Percentiles rank a stretch among this genome's conserved stretches.
Conservation (phyloP, 2,888 invertebrate genomes). For the Leptopilina drosophilae region DNA sequence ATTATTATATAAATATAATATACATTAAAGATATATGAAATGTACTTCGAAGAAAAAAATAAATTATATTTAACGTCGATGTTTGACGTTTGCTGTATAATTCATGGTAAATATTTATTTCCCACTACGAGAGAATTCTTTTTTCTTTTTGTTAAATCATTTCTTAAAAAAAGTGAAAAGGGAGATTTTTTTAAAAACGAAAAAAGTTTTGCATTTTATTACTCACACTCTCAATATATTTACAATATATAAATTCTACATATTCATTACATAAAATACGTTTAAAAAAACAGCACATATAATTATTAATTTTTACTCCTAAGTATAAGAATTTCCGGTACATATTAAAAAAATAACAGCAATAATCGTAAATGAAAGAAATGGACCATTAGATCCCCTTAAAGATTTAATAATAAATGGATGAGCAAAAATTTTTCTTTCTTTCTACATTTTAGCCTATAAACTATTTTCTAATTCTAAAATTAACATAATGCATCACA, state of each 20-base stretch:
- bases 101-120: not conserved
- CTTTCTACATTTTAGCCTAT: not conserved
- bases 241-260: slow-evolving; percentile 23
- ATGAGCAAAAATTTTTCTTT: no score
- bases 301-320: no score
- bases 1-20: slow-evolving; percentile 48
- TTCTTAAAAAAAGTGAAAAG: no score
- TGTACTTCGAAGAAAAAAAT: slow-evolving; percentile 20
- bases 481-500: not conserved
- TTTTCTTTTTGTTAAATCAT: no score
- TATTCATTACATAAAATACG: no score
- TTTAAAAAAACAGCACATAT: no score
- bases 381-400: no score
- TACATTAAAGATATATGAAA: slow-evolving; percentile 42
- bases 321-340: no score
- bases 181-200: not conserved
- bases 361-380: not conserved
- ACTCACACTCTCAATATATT: slow-evolving; percentile 14
- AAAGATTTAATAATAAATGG: not conserved
- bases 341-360: no score
- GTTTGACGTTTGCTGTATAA: slow-evolving; percentile 32
- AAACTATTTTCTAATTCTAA: not conserved
- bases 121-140: not conserved
- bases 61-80: slow-evolving; percentile 40
- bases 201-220: not conserved